Evolutionary conservation across 2,113 vertebrate genomes (phyloP), one percentile per base, ranked within the genome.

Genomic region (Campylomormyrus tamandua): DNA sequence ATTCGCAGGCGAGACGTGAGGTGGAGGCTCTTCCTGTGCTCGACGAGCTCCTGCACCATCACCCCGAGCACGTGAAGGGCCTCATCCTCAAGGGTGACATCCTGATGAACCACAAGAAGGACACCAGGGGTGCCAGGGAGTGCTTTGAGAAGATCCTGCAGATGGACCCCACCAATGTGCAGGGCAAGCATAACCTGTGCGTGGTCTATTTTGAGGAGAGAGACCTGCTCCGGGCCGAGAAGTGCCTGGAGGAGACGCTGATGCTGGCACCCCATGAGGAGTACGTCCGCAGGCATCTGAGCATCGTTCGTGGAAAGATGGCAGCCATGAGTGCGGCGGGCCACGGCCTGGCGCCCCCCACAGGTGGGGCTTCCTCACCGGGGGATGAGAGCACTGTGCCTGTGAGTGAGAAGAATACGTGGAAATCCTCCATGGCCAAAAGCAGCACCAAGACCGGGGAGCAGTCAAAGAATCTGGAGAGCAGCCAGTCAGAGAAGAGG

Each of bases 11-110:
- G 53, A 94, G 94, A 56, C 98, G 97, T 9, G 98, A 99, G 91
- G 89, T 97, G 83, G 97, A 98, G 39, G 98, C 98, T 0, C 94
- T 99, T 90, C 98, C 98, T 0, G 93, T 98, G 87, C 91, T 99
- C 90, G 97, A 98, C 49, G 98, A 99, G 91, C 94, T 99, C 0
- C 94, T 99, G 48, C 95, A 31, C 8, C 95, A 98, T 92, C 97
- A 99, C 89, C 98, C 98, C 5, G 97, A 98, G 93, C 98, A 99
- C 93, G 96, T 97, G 91, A 99, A 99, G 93, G 98, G 97, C 87
- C 96, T 99, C 4, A 99, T 99, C 94, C 96, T 99, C 89, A 99
- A 99, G 92, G 98, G 98, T 4, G 98, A 99, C 94, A 99, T 99
- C 93, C 96, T 99, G 87, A 99, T 99, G 98, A 99, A 99, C 95